phyloP scores from a whole-genome alignment of 2,888 invertebrate genomes.

The Pollenia griseotomentosa region DNA sequence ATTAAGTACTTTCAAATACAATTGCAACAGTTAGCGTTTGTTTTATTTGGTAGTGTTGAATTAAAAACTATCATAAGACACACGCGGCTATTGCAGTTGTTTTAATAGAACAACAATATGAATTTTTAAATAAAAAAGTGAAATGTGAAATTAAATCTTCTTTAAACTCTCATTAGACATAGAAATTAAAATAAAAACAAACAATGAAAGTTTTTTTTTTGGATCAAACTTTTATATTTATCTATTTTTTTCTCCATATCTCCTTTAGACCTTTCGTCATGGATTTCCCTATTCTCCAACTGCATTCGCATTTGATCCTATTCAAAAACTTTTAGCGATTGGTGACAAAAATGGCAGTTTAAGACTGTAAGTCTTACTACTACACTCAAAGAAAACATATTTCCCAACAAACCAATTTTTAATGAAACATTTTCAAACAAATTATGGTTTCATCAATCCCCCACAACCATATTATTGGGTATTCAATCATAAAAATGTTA shows the following conservation, averaged over 20 bases:
- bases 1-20: slow-evolving; percentile 9
- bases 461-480: too few species aligned
- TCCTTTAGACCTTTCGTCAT: slow-evolving; percentile 96
- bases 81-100: slow-evolving; percentile 86
- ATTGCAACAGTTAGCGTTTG: slow-evolving; percentile 85
- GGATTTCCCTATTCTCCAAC: slow-evolving; percentile 99
- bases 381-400: background rate
- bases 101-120: slow-evolving; percentile 61
- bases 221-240: background rate
- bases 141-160: background rate
- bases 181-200: background rate
- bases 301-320: slow-evolving; percentile 98
- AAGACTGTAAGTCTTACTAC: slow-evolving; percentile 91
- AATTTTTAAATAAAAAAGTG: background rate
- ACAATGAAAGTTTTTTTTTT: background rate
- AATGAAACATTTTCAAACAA: too few species aligned
- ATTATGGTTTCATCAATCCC: too few species aligned
- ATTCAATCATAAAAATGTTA: too few species aligned
- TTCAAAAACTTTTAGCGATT: slow-evolving; percentile 98
- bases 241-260: slow-evolving; percentile 70
- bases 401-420: too few species aligned
- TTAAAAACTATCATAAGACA: slow-evolving; percentile 87
- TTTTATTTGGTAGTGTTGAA: slow-evolving; percentile 87
- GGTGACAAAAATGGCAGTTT: slow-evolving; percentile 98
- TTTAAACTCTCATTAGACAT: background rate